These are phyloP conservation scores for Scaptodrosophila latifasciaeformis DNA, from an alignment of 2,888 invertebrate species.

Conservation along the genomic window DNA sequence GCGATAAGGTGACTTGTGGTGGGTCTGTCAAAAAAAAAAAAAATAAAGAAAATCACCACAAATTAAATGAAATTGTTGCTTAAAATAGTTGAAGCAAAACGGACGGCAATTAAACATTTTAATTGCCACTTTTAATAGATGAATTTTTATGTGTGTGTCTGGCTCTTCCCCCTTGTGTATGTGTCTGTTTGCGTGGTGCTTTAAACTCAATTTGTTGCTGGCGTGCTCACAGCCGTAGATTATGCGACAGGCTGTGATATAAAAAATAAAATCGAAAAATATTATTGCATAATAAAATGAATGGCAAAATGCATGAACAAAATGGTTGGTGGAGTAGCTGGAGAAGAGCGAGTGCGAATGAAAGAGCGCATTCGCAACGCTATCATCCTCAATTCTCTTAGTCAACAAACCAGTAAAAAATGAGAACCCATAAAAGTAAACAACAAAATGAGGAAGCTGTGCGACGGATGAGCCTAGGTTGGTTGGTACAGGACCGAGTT, in stretches of 20 bases:
- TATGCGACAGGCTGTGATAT: constrained; percentile 31
- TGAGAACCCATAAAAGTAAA: constrained; percentile 55
- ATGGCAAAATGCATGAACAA: no score
- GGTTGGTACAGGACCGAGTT: no score
- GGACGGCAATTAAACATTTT: constrained; percentile 31
- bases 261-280: constrained; percentile 63
- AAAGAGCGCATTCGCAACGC: no score
- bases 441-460: constrained; percentile 49
- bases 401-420: constrained; percentile 22
- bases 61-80: constrained; percentile 1
- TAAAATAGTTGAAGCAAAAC: neutral
- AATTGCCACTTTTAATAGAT: constrained; percentile 39
- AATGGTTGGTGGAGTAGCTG: no score
- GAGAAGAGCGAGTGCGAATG: neutral
- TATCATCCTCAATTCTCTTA: no score
- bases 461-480: constrained; percentile 17
- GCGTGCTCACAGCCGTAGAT: constrained; percentile 4
- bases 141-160: constrained; percentile 16
- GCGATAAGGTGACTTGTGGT: constrained; percentile 82
- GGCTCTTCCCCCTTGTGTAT: neutral
- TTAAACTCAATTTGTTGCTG: constrained; percentile 37
- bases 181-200: constrained; percentile 8
- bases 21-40: constrained; percentile 78
- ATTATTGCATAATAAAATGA: constrained; percentile 62
- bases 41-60: neutral